Evolutionary conservation across 2,113 vertebrate species (phyloP).

Genomic region (Halcyon senegalensis): DNA sequence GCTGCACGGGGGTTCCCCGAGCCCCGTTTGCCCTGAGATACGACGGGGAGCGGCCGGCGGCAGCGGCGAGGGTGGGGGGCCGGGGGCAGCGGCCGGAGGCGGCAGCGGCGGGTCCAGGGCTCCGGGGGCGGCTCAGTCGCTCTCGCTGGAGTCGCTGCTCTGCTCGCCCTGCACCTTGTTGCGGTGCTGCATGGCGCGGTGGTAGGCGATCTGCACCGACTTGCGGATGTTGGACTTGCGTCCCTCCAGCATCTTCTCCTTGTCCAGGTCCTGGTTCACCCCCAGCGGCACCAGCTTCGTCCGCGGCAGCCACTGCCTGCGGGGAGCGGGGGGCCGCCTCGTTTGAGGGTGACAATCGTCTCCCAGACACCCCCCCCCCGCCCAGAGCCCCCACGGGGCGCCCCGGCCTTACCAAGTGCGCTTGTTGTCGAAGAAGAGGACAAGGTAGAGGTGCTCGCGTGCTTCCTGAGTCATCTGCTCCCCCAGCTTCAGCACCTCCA

Average conservation of each 20-base stretch:
- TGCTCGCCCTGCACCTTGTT: conserved; percentile 98
- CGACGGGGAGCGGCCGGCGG: neutral
- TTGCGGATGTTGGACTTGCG: conserved; percentile 98
- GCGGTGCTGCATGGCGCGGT: conserved; percentile 97
- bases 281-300: conserved; percentile 96
- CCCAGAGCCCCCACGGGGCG: neutral
- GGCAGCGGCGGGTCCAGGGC: neutral
- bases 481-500: conserved; percentile 96
- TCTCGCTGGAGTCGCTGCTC: conserved; percentile 97
- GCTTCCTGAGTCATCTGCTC: conserved; percentile 99
- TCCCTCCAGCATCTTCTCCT: conserved; percentile 98
- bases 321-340: conserved; percentile 3
- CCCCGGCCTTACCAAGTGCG: conserved; percentile 90
- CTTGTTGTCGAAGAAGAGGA: conserved; percentile 99
- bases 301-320: conserved; percentile 97
- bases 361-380: neutral
- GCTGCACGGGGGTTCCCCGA: conserved; percentile 73
- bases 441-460: conserved; percentile 96
- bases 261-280: conserved; percentile 96
- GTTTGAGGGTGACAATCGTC: conserved; percentile 35
- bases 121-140: conserved; percentile 75
- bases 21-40: conserved; percentile 79
- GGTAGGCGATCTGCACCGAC: conserved; percentile 97
- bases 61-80: neutral
- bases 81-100: neutral